Percentiles rank a stretch among this genome's conserved stretches.
Evolutionary conservation across 2,797 vertebrate species (phyloP).

Genomic region (Threskiornis aethiopicus): DNA sequence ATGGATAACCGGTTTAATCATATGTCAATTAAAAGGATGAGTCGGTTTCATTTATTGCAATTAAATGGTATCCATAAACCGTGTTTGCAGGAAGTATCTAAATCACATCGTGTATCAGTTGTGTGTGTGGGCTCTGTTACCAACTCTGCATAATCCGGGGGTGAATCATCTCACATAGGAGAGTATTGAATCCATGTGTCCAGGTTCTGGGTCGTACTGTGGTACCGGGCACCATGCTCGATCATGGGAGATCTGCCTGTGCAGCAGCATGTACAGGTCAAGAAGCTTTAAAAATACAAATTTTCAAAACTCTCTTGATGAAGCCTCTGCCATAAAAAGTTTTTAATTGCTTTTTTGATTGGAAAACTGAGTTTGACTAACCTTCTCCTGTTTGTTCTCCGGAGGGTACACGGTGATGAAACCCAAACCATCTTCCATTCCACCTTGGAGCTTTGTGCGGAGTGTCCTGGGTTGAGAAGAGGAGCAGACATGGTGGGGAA

Average conservation of each 20-base stretch:
- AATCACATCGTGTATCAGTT: background rate
- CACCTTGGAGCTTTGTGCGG: accelerated
- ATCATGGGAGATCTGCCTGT: background rate
- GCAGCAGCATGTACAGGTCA: background rate
- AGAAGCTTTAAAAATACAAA: background rate
- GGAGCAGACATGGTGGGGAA: accelerated
- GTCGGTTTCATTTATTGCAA: constrained; percentile 55
- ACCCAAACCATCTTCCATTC: background rate
- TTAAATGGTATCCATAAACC: constrained; percentile 11
- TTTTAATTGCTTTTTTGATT: background rate
- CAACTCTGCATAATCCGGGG: background rate
- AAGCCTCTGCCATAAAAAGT: background rate
- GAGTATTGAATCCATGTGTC: background rate
- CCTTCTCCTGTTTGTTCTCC: background rate
- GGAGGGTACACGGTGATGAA: background rate
- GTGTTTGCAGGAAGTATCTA: constrained; percentile 58
- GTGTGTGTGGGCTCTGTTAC: constrained; percentile 14
- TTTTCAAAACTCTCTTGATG: background rate
- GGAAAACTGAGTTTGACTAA: background rate
- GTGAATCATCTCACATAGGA: constrained; percentile 7
- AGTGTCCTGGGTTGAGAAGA: background rate
- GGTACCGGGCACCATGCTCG: accelerated
- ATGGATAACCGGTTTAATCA: constrained; percentile 60
- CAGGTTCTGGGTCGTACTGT: background rate
- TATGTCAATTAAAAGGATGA: constrained; percentile 60